Conservation (phyloP, 1,140 invertebrate genomes). For the Calliopsis andreniformis region DNA sequence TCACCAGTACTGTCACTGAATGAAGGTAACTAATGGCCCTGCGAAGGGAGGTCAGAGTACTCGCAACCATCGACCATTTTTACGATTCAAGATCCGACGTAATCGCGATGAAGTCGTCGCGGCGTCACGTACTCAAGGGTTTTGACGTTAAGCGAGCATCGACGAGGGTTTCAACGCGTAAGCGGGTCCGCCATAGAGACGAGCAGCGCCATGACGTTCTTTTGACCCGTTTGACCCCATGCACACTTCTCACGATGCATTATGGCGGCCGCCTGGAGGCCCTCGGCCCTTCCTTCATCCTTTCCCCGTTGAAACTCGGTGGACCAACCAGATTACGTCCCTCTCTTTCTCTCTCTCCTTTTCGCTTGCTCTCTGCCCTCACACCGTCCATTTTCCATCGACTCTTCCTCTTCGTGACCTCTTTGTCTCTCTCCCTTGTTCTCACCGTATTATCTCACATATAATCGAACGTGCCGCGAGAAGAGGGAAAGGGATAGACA, state of each 20-base stretch:
- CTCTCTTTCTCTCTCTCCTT: constrained; percentile 64
- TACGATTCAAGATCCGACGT: constrained; percentile 44
- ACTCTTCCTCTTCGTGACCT: constrained; percentile 30
- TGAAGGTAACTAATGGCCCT: no score
- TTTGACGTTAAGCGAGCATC: constrained; percentile 35
- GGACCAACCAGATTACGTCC: constrained; percentile 77
- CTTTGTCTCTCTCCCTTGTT: constrained; percentile 66
- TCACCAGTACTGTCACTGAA: no score
- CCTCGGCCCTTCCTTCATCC: constrained; percentile 77
- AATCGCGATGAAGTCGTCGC: constrained; percentile 62
- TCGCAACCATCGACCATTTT: constrained; percentile 47
- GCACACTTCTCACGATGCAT: constrained; percentile 78
- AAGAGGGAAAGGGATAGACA: constrained; percentile 18
- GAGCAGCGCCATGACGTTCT: constrained; percentile 77
- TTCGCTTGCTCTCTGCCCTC: constrained; percentile 46
- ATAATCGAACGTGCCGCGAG: constrained; percentile 70
- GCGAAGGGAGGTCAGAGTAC: neutral
- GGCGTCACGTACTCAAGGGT: constrained; percentile 33
- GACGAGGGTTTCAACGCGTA: constrained; percentile 38
- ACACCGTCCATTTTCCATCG: constrained; percentile 27
- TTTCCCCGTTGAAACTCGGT: constrained; percentile 74
- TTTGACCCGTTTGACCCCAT: constrained; percentile 80
- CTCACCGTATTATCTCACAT: constrained; percentile 75
- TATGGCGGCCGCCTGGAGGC: constrained; percentile 75
- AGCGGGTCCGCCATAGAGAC: constrained; percentile 63